Base-by-base conservation (phyloP, 2,113 vertebrate genomes). In the Mola mola region DNA sequence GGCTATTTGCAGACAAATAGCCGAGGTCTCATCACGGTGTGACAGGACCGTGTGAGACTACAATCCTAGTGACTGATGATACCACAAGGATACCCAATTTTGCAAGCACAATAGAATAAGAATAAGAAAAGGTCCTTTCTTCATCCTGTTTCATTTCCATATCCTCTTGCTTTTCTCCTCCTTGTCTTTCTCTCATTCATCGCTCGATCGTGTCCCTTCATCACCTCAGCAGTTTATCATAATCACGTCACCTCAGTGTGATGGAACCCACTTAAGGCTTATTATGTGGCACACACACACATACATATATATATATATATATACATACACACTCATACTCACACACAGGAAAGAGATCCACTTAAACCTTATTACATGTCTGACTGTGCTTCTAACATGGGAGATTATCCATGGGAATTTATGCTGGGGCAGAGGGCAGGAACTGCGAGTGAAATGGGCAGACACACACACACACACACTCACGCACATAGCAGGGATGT, bases 301-400 rank as follows among this genome's bases (percentile, higher is more conserved):
- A 40, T 24, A 21, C 42, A n/a, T 21, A 15, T 22, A 44, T 13
- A 40, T 53, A 64, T 21, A 41, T 24, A 24, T 11, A 29, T 40
- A 52, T 26, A 42, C 43, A 51, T 37, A 17, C 31, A 48, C 60
- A 50, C 46, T 26, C 44, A 55, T n/a, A 29, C 26, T 13, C 56
- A 22, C n/a, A 25, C 40, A 34, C 55, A 62, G 55, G 55, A 65
- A 61, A 63, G 42, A 65, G 56, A 80, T 78, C 82, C 79, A 86
- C 83, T 88, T 87, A 87, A 82, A 73, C 64, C 63, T 81, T 70
- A 88, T 88, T 80, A 88, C 81, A 83, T 78, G 77, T 82, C 66
- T 75, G 77, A 82, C 81, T 75, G 66, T 75, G 82, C 46, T 34
- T 66, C 64, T 73, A 74, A 86, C 81, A 87, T 57, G 50, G 72